phyloP scores from a whole-genome alignment of 2,888 invertebrate genomes.

The Zygothrica quintamaculata region DNA sequence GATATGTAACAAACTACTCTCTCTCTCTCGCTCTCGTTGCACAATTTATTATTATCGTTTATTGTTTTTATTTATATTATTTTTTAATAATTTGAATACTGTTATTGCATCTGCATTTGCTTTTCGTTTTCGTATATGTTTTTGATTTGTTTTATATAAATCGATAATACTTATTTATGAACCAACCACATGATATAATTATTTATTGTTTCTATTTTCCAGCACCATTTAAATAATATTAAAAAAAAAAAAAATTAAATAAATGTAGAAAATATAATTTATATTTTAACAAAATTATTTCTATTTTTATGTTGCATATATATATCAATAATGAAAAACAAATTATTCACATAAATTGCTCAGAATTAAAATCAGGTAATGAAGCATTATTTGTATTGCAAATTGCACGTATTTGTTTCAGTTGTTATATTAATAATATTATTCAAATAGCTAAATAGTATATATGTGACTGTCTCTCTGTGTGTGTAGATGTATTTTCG shows the following conservation, averaged over 20 bases:
- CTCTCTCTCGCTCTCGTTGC: too few relatives aligned
- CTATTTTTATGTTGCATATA: conserved; percentile 54
- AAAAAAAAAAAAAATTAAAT: conserved; percentile 16
- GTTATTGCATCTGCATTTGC: conserved; percentile 33
- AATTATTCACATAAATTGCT: conserved; percentile 63
- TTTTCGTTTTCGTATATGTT: conserved; percentile 23
- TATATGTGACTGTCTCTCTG: conserved; percentile 39
- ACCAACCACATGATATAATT: conserved; percentile 36
- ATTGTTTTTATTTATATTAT: conserved; percentile 44
- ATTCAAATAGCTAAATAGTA: conserved; percentile 43
- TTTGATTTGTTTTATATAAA: neutral
- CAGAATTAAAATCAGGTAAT: conserved; percentile 79
- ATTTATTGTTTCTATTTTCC: conserved; percentile 61
- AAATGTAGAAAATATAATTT: conserved; percentile 23
- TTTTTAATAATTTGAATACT: too few relatives aligned
- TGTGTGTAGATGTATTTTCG: too few relatives aligned
- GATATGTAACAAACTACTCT: conserved; percentile 77
- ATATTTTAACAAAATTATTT: conserved; percentile 66
- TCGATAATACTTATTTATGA: conserved; percentile 47
- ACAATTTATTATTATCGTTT: conserved; percentile 38
- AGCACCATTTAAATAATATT: conserved; percentile 57
- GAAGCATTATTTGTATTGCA: conserved; percentile 71
- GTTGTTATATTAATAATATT: conserved; percentile 20
- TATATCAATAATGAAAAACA: too few relatives aligned
- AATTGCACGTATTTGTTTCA: conserved; percentile 54